Conservation (phyloP, 2,888 invertebrate genomes). For the Hybos culiciformis region DNA sequence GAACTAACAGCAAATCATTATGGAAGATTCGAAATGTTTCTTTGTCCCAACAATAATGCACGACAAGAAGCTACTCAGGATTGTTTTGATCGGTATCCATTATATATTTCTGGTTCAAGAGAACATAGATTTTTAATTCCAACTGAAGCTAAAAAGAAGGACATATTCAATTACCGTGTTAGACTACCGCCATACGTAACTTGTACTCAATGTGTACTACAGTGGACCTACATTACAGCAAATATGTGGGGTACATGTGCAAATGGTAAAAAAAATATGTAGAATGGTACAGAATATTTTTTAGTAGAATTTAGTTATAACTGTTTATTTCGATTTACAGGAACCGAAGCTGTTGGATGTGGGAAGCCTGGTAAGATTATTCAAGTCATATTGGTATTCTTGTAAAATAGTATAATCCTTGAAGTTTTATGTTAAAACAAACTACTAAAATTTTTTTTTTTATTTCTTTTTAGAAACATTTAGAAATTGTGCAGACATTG, state of each 20-base stretch:
- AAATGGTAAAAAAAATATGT: too few relatives aligned
- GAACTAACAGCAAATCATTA: conserved; percentile 83
- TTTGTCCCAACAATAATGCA: conserved; percentile 78
- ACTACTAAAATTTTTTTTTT: background rate
- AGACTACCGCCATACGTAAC: conserved; percentile 68
- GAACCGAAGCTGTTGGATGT: conserved; percentile 76
- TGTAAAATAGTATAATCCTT: background rate
- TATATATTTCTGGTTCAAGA: conserved; percentile 58
- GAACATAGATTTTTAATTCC: conserved; percentile 61
- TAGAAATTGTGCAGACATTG: conserved; percentile 79
- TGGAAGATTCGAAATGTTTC: conserved; percentile 69
- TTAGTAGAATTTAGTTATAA: too few relatives aligned
- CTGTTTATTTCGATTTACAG: too few relatives aligned
- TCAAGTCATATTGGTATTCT: background rate
- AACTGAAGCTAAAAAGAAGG: conserved; percentile 54
- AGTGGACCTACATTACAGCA: conserved; percentile 83
- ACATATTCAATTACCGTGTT: conserved; percentile 53
- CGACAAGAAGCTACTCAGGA: conserved; percentile 62
- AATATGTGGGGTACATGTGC: conserved; percentile 85
- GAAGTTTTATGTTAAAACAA: background rate
- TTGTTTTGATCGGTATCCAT: conserved; percentile 68
- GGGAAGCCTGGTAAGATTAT: conserved; percentile 48
- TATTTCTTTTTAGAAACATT: conserved; percentile 52
- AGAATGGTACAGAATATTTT: too few relatives aligned
- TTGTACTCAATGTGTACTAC: conserved; percentile 80